These are phyloP conservation scores for Sarcoramphus papa DNA, from an alignment of 2,797 vertebrate genomes.

Conservation along the genomic window DNA sequence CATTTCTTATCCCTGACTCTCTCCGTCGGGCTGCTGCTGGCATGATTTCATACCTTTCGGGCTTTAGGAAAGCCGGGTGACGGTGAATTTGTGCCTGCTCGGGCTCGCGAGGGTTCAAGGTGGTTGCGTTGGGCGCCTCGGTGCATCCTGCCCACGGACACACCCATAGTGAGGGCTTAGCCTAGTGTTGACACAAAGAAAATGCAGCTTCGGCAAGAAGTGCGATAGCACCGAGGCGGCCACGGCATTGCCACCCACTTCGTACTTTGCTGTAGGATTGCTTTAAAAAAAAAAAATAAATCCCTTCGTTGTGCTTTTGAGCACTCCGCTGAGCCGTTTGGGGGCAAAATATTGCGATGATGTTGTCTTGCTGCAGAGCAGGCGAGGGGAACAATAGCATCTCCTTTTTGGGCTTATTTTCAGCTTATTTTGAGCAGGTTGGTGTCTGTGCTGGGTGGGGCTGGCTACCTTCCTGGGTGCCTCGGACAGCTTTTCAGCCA, in stretches of 20 bases:
- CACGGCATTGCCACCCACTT: not conserved
- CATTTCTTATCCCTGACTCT: not conserved
- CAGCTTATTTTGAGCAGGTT: slow-evolving; percentile 48
- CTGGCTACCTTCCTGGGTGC: slow-evolving; percentile 55
- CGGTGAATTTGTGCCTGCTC: not conserved
- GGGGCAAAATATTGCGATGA: not conserved
- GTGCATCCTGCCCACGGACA: slow-evolving; percentile 66
- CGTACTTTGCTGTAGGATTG: not conserved
- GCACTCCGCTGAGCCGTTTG: fast-evolving
- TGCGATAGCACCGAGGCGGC: not conserved
- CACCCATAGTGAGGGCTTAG: slow-evolving; percentile 71
- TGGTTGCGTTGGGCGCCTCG: not conserved
- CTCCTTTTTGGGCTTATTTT: slow-evolving; percentile 6
- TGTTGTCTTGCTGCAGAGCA: not conserved
- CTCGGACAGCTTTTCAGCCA: slow-evolving; percentile 77
- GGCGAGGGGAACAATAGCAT: slow-evolving; percentile 10
- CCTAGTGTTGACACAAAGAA: slow-evolving; percentile 71
- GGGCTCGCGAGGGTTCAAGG: not conserved
- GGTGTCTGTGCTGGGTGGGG: slow-evolving; percentile 75
- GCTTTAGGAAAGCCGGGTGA: not conserved
- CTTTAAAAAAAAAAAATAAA: not conserved
- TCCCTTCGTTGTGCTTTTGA: not conserved
- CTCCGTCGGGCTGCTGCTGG: not conserved
- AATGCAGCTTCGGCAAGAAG: slow-evolving; percentile 14
- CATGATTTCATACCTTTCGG: not conserved